Evolutionary conservation across 1,140 invertebrate genomes (phyloP).

Genomic region (Conus betulinus): DNA sequence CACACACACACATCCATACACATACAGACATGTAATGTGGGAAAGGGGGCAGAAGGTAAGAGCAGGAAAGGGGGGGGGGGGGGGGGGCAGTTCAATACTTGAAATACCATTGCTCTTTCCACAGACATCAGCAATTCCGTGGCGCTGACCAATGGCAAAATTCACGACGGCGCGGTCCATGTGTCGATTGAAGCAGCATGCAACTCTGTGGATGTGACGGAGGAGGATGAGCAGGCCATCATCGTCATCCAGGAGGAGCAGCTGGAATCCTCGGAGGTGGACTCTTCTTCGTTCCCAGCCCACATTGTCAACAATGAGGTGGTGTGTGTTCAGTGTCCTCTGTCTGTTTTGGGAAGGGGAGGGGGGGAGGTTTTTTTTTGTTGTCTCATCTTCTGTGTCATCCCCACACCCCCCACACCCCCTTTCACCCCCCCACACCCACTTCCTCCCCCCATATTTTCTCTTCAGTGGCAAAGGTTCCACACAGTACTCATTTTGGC

Average conservation of each 20-base stretch:
- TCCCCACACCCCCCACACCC: too few relatives aligned
- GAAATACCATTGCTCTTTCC: background rate
- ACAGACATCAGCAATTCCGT: background rate
- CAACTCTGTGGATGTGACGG: constrained; percentile 66
- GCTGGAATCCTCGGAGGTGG: constrained; percentile 40
- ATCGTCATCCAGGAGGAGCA: constrained; percentile 74
- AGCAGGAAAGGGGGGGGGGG: too few relatives aligned
- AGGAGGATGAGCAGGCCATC: constrained; percentile 65
- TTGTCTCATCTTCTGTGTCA: too few relatives aligned
- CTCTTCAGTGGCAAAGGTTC: too few relatives aligned
- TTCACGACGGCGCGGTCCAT: constrained; percentile 50
- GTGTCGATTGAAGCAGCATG: constrained; percentile 70
- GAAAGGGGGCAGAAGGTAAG: too few relatives aligned
- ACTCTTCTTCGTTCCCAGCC: constrained; percentile 46
- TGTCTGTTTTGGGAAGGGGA: background rate
- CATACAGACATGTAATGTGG: too few relatives aligned
- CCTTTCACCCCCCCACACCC: too few relatives aligned
- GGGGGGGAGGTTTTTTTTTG: background rate
- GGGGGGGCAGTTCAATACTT: background rate
- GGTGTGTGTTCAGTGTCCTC: background rate
- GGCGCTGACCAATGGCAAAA: constrained; percentile 53
- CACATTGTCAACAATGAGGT: constrained; percentile 60
- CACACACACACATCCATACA: too few relatives aligned
- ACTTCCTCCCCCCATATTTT: too few relatives aligned
- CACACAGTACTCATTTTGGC: too few relatives aligned